phyloP scores from a whole-genome alignment of 2,888 invertebrate species.

The Mechanitis mazaeus region DNA sequence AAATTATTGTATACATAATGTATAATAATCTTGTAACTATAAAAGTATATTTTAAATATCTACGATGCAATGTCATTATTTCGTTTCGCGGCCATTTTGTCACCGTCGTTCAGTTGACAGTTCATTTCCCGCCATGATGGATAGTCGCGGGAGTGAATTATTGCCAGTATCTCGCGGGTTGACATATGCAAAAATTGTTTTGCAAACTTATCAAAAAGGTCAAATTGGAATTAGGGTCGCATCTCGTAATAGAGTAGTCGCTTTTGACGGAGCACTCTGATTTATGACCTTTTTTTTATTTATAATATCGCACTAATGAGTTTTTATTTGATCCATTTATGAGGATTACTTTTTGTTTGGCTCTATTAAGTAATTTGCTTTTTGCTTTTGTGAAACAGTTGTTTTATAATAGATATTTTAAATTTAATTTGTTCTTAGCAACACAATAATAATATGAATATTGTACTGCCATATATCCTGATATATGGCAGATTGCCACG shows the following conservation, averaged over 20 bases:
- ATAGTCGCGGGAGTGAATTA: constrained; percentile 61
- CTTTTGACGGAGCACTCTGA: constrained; percentile 36
- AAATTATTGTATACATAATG: too few relatives aligned
- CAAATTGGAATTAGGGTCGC: constrained; percentile 46
- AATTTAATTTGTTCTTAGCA: too few relatives aligned
- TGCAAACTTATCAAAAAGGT: constrained; percentile 67
- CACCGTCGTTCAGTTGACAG: constrained; percentile 57
- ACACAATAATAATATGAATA: too few relatives aligned
- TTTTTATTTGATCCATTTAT: constrained; percentile 1
- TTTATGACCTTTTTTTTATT: constrained; percentile 19
- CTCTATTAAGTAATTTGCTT: too few relatives aligned
- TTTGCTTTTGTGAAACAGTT: too few relatives aligned
- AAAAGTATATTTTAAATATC: constrained; percentile 26
- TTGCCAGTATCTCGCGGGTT: constrained; percentile 57
- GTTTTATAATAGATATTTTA: too few relatives aligned
- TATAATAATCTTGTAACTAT: too few relatives aligned
- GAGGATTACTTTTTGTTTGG: not conserved
- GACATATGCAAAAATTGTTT: constrained; percentile 77
- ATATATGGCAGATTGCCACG: not conserved
- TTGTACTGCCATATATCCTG: not conserved
- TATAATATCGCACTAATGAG: constrained; percentile 11
- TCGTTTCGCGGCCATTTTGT: constrained; percentile 59
- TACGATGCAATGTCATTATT: constrained; percentile 43
- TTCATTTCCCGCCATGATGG: constrained; percentile 73
- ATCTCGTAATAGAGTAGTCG: constrained; percentile 53